Evolutionary conservation across 2,888 invertebrate genomes (phyloP), one percentile per base, ranked within the genome.

Genomic region (Diarsia mendica): DNA sequence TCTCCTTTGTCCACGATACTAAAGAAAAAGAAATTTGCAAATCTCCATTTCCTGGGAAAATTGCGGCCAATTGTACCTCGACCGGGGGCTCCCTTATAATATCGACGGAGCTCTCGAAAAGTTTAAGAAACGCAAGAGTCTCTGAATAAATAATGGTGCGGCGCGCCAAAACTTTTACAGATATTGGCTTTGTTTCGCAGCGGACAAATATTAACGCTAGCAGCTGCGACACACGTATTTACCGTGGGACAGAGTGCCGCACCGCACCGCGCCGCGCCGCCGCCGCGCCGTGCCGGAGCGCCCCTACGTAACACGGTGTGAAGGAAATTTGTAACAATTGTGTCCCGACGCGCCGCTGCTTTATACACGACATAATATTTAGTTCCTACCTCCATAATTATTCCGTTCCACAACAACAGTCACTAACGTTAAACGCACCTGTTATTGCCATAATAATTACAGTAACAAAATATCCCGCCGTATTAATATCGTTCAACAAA

Each of bases 141-240:
- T 91, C 90, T 93, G 93, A 95, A 95, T 95, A 94, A 94, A 93
- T 94, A 94, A 94, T 93, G 92, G 89, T 89, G 89, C 85, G 81
- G 84, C 85, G 87, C 85, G 89, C 87, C 90, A 85, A 91, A 94
- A 94, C 92, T 94, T 94, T 93, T 92, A 91, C 92, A 91, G 92
- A 94, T 95, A 95, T 95, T 94, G 93, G 93, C 90, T 91, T 92
- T 93, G 93, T 94, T 94, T 92, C 89, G 87, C 86, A 90, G 85
- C 90, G 89, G 89, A 89, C 91, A 92, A 92, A 93, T 93, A 92
- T 92, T 92, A 92, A 90, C 89, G 91, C 84, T 84, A 88, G 88
- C 95, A 94, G 92, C 92, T 94, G 93, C 83, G 92, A 85, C 90
- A 87, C 85, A 85, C 87, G 83, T 83, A 84, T 79, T 80, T 84